Percentiles rank a stretch among this genome's conserved stretches.
Conservation (phyloP, 2,113 vertebrate species). For the Bubo blakistoni region DNA sequence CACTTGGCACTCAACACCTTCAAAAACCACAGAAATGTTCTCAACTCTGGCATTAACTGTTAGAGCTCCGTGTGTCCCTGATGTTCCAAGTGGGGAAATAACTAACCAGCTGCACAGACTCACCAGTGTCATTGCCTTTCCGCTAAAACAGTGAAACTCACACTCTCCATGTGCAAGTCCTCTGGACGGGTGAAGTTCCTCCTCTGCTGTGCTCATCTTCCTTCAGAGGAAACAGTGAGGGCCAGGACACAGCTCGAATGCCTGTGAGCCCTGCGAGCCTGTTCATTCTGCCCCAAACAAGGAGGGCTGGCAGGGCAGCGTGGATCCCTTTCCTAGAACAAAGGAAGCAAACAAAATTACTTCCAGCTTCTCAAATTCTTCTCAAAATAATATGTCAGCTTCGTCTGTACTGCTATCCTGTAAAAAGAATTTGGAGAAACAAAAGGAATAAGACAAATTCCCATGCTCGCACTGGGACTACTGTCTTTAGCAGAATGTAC, state of each 20-base stretch:
- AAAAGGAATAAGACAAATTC: not conserved
- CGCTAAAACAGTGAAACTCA: fast-evolving
- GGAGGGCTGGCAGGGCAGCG: not conserved
- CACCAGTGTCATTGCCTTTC: not conserved
- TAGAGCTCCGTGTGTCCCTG: not conserved
- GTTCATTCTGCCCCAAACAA: not conserved
- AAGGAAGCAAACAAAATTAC: not conserved
- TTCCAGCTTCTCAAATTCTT: slow-evolving; percentile 8
- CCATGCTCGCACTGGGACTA: not conserved
- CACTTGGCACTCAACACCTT: not conserved
- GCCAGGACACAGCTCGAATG: not conserved
- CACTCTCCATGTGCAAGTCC: not conserved
- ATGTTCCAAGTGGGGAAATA: not conserved
- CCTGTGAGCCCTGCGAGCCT: not conserved
- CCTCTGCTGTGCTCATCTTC: not conserved
- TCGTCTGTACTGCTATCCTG: not conserved
- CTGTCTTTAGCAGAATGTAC: not conserved
- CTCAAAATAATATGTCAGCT: not conserved
- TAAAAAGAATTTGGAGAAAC: not conserved
- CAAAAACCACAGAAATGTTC: not conserved
- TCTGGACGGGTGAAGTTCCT: not conserved
- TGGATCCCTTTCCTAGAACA: not conserved
- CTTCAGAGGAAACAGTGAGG: not conserved
- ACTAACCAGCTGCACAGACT: not conserved
- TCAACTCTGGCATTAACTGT: not conserved